phyloP scores from a whole-genome alignment of 2,797 vertebrate species.

The Pantherophis alleghaniensis region DNA sequence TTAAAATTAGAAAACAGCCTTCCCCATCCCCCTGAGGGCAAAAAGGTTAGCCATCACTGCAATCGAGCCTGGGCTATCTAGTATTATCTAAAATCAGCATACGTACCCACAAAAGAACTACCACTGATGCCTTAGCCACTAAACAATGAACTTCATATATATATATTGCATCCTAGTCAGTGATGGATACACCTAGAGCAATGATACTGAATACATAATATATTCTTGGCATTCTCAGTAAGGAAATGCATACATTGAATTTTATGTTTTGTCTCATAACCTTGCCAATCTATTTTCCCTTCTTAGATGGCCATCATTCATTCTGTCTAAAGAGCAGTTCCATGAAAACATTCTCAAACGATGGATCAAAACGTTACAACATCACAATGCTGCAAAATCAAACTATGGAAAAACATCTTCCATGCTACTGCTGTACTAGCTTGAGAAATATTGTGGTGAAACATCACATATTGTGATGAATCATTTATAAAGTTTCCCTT shows the following conservation, averaged over 20 bases:
- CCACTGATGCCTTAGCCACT: too few species aligned
- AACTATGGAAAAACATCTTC: background rate
- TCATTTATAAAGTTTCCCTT: background rate
- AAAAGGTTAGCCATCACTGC: too few species aligned
- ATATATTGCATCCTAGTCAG: background rate
- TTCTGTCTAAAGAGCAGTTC: background rate
- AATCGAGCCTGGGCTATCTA: background rate
- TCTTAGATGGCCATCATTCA: background rate
- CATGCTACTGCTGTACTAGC: background rate
- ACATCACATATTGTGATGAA: background rate
- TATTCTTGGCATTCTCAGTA: background rate
- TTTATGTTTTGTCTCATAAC: background rate
- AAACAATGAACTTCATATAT: background rate
- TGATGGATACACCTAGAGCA: background rate
- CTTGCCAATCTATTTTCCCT: background rate
- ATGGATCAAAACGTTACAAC: background rate
- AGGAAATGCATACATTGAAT: background rate
- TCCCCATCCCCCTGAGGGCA: too few species aligned
- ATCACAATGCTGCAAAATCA: background rate
- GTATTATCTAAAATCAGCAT: background rate
- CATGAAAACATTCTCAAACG: too few species aligned
- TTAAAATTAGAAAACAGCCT: background rate
- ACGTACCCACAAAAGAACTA: background rate
- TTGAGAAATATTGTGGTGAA: background rate
- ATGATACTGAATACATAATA: background rate